A percentile compares a stretch with the other conserved stretches of the same genome.
These are phyloP conservation scores for Mythimna impura DNA, from an alignment of 2,888 invertebrate genomes.

Conservation along the genomic window DNA sequence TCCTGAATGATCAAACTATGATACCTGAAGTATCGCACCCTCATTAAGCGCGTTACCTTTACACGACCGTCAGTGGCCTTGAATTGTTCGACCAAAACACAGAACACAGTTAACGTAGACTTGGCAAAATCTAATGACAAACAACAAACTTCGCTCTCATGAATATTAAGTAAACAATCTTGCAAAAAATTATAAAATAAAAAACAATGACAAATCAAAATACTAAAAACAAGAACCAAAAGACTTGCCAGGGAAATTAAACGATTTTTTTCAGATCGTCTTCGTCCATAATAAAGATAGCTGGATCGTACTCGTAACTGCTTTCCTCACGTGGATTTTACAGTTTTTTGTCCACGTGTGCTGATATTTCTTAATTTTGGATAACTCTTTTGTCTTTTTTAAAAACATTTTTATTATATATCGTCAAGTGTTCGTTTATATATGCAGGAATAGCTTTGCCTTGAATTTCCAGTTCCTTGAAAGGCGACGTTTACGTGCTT, in stretches of 20 bases:
- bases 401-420: slow-evolving; percentile 1
- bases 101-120: slow-evolving; percentile 9
- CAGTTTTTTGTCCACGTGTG: slow-evolving; percentile 20
- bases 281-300: not conserved
- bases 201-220: not conserved
- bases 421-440: slow-evolving; percentile 1
- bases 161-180: no score
- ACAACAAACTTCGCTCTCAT: not conserved
- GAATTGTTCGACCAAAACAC: not conserved
- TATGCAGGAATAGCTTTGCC: not conserved
- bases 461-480: not conserved
- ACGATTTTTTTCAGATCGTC: no score
- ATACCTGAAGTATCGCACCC: not conserved
- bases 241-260: not conserved
- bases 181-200: no score
- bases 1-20: not conserved
- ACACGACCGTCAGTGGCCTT: not conserved
- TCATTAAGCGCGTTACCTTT: not conserved
- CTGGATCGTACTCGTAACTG: slow-evolving; percentile 1
- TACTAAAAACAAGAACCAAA: not conserved
- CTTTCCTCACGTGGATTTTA: slow-evolving; percentile 12
- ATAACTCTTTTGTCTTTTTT: slow-evolving; percentile 2
- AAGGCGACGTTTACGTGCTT: slow-evolving; percentile 6
- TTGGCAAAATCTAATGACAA: not conserved
- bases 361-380: slow-evolving; percentile 4